Base-by-base conservation (phyloP, 2,888 invertebrate genomes). In the Netelia fuscicornis region DNA sequence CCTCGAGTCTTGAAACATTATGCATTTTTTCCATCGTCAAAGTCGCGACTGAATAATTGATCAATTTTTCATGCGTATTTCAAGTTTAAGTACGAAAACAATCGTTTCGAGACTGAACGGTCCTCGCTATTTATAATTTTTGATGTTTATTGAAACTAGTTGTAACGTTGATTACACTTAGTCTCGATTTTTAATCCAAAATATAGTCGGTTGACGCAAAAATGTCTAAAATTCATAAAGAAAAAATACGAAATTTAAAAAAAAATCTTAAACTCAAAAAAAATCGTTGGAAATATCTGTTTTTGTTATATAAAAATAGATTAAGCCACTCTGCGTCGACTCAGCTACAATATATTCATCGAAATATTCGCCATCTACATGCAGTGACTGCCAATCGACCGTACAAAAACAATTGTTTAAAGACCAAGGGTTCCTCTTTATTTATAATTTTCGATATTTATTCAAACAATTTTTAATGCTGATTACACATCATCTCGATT, bases 1-100 rank as follows among this genome's bases (percentile, higher is more conserved):
- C 52, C 60, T 20, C 48, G 54, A 20, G 30, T 30, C 60, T 44
- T 5, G 68, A 77, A n/a, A 30, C 23, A 72, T 37, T 48, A 52
- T 48, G 25, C 23, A 68, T 68, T 23, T 68, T 37, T n/a, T 68
- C 67, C 5, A 23, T 52, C 3, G 23, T n/a, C 56, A 42, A 67
- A 42, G 58, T 67, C 11, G 58, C 65, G 3, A 67, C 25, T 37
- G 8, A 64, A 30, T 52, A 2, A 52, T 62, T 30, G 10, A 58
- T 23, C 13, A 42, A 44, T 72, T 20, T 54, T 42, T 71, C 20
- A 42, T 58, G 20, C 58, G n/a, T 9, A 20, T 58, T 58, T 58
- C 8, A 58, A 6, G 20, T 58, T 58, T 17, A 11, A 48, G 37
- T 37, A 37, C 37, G 37, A 37, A 37, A 37, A 37, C 37, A 37